phyloP scores from a whole-genome alignment of 2,888 invertebrate genomes.

The Agrochola litura region DNA sequence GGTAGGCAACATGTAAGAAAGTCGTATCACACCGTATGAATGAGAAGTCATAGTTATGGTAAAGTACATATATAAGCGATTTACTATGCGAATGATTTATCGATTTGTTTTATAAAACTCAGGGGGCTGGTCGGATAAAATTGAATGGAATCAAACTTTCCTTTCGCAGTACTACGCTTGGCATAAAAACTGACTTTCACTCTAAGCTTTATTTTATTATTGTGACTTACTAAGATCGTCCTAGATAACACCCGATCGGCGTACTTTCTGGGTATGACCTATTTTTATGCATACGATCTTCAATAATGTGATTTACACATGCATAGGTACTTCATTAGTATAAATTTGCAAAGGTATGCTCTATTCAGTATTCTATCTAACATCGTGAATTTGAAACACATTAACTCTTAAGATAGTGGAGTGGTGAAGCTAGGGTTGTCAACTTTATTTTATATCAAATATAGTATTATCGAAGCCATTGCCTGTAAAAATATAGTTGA shows the following conservation, averaged over 20 bases:
- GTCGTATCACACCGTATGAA: constrained; percentile 5
- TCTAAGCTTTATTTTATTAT: constrained; percentile 58
- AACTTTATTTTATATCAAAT: too few relatives aligned
- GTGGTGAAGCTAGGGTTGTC: constrained; percentile 33
- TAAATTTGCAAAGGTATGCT: constrained; percentile 44
- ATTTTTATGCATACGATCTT: constrained; percentile 42
- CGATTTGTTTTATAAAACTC: constrained; percentile 18
- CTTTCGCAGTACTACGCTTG: constrained; percentile 56
- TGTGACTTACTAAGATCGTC: constrained; percentile 49
- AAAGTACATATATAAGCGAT: constrained; percentile 31
- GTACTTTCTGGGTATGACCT: constrained; percentile 41
- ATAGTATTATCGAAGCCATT: too few relatives aligned
- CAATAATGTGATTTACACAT: constrained; percentile 11
- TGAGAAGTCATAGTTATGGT: constrained; percentile 22
- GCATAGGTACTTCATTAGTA: constrained; percentile 4
- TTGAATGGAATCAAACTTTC: constrained; percentile 58
- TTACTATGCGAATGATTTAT: constrained; percentile 21
- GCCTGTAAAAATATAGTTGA: too few relatives aligned
- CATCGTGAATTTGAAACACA: constrained; percentile 56
- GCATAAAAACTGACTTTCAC: constrained; percentile 66
- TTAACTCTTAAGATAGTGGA: constrained; percentile 60
- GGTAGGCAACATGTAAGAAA: constrained; percentile 20
- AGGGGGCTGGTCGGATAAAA: constrained; percentile 16
- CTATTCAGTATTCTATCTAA: constrained; percentile 18
- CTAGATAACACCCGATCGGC: constrained; percentile 49